Percentiles rank a stretch among this genome's conserved stretches.
These are phyloP conservation scores for Tor tambroides DNA, from an alignment of 2,113 vertebrate genomes.

Conservation along the genomic window DNA sequence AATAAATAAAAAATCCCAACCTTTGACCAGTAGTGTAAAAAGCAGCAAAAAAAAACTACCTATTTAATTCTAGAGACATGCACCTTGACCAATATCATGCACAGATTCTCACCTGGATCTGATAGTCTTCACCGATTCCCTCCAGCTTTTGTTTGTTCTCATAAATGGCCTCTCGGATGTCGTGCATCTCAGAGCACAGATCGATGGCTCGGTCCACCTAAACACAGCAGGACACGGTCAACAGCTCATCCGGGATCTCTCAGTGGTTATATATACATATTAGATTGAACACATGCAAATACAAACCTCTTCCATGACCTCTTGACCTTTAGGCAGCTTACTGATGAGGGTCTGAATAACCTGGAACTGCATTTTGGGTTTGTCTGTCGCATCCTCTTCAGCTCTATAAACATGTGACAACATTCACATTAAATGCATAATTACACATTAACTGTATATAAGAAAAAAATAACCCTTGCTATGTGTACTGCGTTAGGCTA, in stretches of 20 bases:
- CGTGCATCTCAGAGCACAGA: slow-evolving; percentile 90
- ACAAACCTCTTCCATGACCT: slow-evolving; percentile 85
- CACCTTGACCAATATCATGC: neutral
- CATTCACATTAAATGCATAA: too few relatives aligned
- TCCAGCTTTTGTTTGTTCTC: slow-evolving; percentile 89
- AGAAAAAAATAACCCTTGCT: too few relatives aligned
- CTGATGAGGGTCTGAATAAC: slow-evolving; percentile 81
- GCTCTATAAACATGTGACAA: slow-evolving; percentile 57
- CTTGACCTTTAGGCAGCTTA: slow-evolving; percentile 84
- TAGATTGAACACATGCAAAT: neutral
- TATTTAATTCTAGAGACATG: too few relatives aligned
- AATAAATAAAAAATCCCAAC: neutral
- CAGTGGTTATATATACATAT: neutral
- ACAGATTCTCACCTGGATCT: slow-evolving; percentile 80
- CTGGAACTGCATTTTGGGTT: slow-evolving; percentile 77
- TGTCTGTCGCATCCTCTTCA: slow-evolving; percentile 54
- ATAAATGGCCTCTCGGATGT: slow-evolving; percentile 88
- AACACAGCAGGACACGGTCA: neutral
- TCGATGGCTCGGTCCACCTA: slow-evolving; percentile 87
- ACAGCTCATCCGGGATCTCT: neutral
- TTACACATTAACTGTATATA: too few relatives aligned
- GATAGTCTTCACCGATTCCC: slow-evolving; percentile 80
- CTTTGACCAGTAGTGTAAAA: neutral
- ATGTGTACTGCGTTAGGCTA: too few relatives aligned
- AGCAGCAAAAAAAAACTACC: neutral